Evolutionary conservation across 37 sponge, comb jelly and placozoan species (phyloP).

Genomic region (Beroe ovata): DNA sequence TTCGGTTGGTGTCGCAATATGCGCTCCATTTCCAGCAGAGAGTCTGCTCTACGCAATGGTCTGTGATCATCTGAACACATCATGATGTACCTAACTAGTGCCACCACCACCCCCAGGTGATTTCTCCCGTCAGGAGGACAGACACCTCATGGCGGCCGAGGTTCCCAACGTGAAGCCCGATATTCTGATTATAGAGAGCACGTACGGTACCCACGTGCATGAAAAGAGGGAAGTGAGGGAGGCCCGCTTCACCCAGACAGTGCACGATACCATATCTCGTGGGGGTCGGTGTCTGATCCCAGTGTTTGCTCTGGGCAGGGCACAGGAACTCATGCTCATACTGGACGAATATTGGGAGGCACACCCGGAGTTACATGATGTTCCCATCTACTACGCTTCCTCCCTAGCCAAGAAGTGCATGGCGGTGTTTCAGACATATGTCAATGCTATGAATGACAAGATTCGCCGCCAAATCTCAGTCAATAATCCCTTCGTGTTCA

Average conservation of each 20-base stretch:
- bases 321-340: constrained; percentile 93
- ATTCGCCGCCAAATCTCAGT: constrained; percentile 85
- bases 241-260: constrained; percentile 81
- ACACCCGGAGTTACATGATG: constrained; percentile 98
- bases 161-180: constrained; percentile 85
- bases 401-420: constrained; percentile 98
- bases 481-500: constrained; percentile 95
- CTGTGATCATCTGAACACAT: no score
- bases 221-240: constrained; percentile 91
- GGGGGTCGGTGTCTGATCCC: constrained; percentile 97
- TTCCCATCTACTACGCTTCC: constrained; percentile 98
- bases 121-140: constrained; percentile 93
- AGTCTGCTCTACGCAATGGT: not conserved
- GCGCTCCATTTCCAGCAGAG: not conserved
- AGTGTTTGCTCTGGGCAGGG: constrained; percentile 98
- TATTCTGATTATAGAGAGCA: constrained; percentile 84
- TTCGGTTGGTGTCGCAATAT: not conserved
- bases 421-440: constrained; percentile 98
- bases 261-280: constrained; percentile 92
- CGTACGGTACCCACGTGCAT: constrained; percentile 91
- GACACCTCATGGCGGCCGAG: constrained; percentile 98
- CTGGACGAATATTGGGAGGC: constrained; percentile 96
- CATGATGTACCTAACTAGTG: no score
- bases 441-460: constrained; percentile 96
- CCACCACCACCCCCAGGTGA: no score